Conservation (phyloP, 2,888 invertebrate species). For the Boloria euphrosyne region DNA sequence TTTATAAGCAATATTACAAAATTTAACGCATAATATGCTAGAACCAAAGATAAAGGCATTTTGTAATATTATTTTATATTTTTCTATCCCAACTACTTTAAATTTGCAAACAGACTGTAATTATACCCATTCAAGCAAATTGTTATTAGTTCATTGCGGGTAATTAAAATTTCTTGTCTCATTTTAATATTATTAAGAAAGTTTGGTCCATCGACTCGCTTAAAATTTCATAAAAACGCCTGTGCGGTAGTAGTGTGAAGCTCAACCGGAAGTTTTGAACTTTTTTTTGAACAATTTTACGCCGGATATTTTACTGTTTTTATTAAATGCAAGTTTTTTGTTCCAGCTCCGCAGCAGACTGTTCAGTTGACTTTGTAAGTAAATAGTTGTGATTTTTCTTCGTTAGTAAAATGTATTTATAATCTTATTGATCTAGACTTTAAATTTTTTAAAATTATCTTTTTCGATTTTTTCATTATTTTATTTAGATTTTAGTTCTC, state of each 20-base stretch:
- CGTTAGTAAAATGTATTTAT: neutral
- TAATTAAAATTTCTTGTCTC: neutral
- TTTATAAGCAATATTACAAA: no score
- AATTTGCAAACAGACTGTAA: neutral
- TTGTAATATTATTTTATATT: constrained; percentile 14
- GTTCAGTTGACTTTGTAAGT: constrained; percentile 73
- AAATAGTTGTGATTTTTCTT: constrained; percentile 21
- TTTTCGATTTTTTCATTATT: no score
- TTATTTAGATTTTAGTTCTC: no score
- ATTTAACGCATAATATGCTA: no score
- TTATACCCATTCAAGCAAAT: no score
- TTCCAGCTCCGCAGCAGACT: constrained; percentile 69
- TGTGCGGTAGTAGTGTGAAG: constrained; percentile 12
- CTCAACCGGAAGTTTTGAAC: neutral
- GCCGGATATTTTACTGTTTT: constrained; percentile 6
- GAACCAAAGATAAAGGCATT: neutral
- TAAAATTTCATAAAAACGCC: constrained; percentile 7
- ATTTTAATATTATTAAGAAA: neutral
- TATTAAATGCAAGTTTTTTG: constrained; percentile 40
- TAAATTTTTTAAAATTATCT: no score
- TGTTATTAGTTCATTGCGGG: no score
- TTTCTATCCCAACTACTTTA: neutral
- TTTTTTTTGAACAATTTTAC: neutral
- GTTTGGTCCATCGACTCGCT: constrained; percentile 2
- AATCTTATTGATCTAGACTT: no score